Percentiles rank a stretch among this genome's conserved stretches.
These are phyloP conservation scores for Oophaga pumilio DNA, from an alignment of 2,113 vertebrate species.

Conservation along the genomic window DNA sequence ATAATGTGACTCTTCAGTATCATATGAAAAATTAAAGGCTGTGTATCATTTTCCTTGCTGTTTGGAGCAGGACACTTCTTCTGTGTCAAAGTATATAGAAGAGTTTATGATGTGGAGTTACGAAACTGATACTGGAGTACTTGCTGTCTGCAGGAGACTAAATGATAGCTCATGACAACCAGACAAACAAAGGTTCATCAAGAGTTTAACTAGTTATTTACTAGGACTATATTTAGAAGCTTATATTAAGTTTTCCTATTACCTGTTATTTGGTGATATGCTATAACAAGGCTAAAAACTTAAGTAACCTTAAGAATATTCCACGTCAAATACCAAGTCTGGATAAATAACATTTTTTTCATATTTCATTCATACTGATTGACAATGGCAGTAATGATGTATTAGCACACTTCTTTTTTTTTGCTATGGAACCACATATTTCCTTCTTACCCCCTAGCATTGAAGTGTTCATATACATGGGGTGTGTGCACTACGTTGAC, in stretches of 20 bases:
- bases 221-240: constrained; percentile 18
- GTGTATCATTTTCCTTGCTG: constrained; percentile 60
- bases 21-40: constrained; percentile 62
- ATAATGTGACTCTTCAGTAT: constrained; percentile 61
- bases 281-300: not conserved
- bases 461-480: no score
- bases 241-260: not conserved
- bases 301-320: not conserved
- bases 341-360: not conserved
- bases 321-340: not conserved
- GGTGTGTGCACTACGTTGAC: no score
- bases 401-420: no score
- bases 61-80: constrained; percentile 43
- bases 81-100: constrained; percentile 62
- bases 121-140: constrained; percentile 57
- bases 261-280: not conserved
- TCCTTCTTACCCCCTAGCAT: no score
- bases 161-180: constrained; percentile 55
- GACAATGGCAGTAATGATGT: no score
- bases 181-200: constrained; percentile 50
- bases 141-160: constrained; percentile 60
- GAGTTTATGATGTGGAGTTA: constrained; percentile 59
- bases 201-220: constrained; percentile 48
- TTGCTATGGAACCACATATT: no score
- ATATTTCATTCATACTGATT: no score